Evolutionary conservation across 2,888 invertebrate species (phyloP).

Genomic region (Dicycla oo): DNA sequence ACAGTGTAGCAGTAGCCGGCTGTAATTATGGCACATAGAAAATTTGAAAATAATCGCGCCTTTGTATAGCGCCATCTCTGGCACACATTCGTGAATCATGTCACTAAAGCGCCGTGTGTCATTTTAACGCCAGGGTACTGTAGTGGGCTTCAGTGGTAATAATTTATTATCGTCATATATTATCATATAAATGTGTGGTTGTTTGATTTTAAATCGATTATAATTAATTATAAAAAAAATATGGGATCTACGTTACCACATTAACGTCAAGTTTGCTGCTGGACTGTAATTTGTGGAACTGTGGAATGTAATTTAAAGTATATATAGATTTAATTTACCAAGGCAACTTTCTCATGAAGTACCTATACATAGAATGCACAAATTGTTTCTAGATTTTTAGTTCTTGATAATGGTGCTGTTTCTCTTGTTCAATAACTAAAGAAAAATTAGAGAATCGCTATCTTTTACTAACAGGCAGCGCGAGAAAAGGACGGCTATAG

Average conservation of each 20-base stretch:
- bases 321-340: constrained; percentile 56
- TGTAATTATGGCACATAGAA: constrained; percentile 1
- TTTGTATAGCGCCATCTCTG: constrained; percentile 3
- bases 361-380: constrained; percentile 53
- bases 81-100: background rate
- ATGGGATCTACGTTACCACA: constrained; percentile 24
- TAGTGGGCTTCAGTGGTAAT: constrained; percentile 34
- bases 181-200: constrained; percentile 28
- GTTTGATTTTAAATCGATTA: constrained; percentile 30
- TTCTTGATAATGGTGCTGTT: constrained; percentile 39
- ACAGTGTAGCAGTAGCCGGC: background rate
- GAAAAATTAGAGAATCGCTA: no score
- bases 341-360: constrained; percentile 58
- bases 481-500: no score
- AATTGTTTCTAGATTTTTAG: constrained; percentile 57
- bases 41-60: background rate
- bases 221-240: constrained; percentile 25
- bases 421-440: no score
- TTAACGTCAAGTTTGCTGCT: constrained; percentile 14
- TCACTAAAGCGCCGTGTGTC: no score
- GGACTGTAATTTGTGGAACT: constrained; percentile 21
- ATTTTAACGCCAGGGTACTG: constrained; percentile 1
- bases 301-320: constrained; percentile 34
- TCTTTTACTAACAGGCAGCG: no score
- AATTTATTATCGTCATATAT: constrained; percentile 18